phyloP scores from a whole-genome alignment of 2,888 invertebrate species.

The Colletes collaris region DNA sequence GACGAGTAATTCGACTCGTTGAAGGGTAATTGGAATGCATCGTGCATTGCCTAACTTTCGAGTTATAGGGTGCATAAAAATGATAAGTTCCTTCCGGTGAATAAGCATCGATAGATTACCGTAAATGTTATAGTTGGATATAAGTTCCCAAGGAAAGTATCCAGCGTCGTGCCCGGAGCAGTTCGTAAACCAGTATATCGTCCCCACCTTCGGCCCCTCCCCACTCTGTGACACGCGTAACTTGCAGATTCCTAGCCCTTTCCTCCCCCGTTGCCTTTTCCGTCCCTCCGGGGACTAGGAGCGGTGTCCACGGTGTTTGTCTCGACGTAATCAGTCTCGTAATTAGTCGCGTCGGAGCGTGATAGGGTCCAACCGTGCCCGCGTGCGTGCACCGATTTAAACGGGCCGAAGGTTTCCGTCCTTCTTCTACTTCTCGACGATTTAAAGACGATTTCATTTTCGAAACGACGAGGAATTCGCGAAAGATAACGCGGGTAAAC shows the following conservation, averaged over 20 bases:
- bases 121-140: conserved; percentile 56
- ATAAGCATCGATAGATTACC: conserved; percentile 60
- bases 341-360: conserved; percentile 71
- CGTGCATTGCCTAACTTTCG: conserved; percentile 59
- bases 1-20: conserved; percentile 48
- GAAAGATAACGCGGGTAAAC: too few species aligned
- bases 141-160: conserved; percentile 63
- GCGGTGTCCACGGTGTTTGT: conserved; percentile 59
- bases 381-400: background rate
- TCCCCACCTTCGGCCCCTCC: conserved; percentile 56
- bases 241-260: conserved; percentile 66
- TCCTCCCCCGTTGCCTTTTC: conserved; percentile 68
- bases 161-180: conserved; percentile 36
- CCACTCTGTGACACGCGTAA: conserved; percentile 37
- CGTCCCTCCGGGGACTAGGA: conserved; percentile 61
- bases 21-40: conserved; percentile 53
- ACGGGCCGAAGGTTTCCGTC: background rate
- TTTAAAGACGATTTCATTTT: background rate
- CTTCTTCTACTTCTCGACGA: background rate
- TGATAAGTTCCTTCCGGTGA: conserved; percentile 64
- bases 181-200: conserved; percentile 68
- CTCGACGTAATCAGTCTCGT: conserved; percentile 75
- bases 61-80: conserved; percentile 55
- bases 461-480: too few species aligned
- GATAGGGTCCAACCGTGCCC: conserved; percentile 41